Conservation (phyloP, 2,113 vertebrate genomes). For the Typhlomys cinereus region DNA sequence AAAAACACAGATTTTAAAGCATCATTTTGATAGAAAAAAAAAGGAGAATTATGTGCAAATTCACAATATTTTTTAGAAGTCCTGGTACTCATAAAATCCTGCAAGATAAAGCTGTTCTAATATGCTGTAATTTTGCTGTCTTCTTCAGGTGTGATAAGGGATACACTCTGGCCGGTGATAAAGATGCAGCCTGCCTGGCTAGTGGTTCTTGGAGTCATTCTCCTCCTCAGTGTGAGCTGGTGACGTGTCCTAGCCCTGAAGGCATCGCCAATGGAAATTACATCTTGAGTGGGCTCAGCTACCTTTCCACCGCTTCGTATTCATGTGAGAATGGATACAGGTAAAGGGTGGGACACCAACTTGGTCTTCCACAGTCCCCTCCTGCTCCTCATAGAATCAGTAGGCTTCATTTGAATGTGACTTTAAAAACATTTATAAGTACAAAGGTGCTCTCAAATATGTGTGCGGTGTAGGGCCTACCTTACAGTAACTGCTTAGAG, state of each 20-base stretch:
- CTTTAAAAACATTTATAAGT: neutral
- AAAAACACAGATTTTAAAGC: neutral
- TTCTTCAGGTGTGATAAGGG: conserved; percentile 91
- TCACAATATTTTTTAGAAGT: neutral
- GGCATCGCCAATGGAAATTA: conserved; percentile 88
- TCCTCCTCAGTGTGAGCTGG: conserved; percentile 90
- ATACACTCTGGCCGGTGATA: conserved; percentile 88
- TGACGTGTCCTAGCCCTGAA: conserved; percentile 89
- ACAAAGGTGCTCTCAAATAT: neutral
- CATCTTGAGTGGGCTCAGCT: conserved; percentile 86
- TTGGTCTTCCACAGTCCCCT: neutral
- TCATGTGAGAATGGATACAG: conserved; percentile 93
- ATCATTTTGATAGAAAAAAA: neutral
- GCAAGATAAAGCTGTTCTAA: neutral
- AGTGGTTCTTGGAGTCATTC: conserved; percentile 90
- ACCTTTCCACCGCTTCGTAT: conserved; percentile 91
- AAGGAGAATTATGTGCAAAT: neutral
- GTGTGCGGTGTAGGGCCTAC: neutral
- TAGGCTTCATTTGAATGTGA: neutral
- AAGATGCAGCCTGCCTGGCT: conserved; percentile 91
- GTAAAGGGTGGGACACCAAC: conserved; percentile 80
- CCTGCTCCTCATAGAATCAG: neutral
- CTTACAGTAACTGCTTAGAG: neutral
- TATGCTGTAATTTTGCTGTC: conserved; percentile 27
- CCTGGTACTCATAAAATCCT: neutral